A percentile compares a stretch with the other conserved stretches of the same genome.
Evolutionary conservation across 2,113 vertebrate genomes (phyloP).

Genomic region (Ariopsis seemanni): DNA sequence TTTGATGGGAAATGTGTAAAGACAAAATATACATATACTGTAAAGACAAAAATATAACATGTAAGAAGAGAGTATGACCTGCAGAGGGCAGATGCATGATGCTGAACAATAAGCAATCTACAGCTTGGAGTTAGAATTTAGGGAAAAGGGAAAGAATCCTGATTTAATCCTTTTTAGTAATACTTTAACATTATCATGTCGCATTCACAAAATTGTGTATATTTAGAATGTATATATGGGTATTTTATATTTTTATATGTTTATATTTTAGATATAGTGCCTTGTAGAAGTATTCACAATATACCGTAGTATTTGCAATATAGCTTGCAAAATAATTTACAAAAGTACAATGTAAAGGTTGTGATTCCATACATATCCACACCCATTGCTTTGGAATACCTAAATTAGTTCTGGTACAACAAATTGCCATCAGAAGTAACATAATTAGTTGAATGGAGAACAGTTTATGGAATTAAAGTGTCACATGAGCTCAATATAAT

Average conservation of each 20-base stretch:
- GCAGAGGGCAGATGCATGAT: constrained; percentile 33
- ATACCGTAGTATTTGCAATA: background rate
- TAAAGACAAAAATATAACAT: background rate
- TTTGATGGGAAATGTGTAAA: background rate
- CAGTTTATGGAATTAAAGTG: background rate
- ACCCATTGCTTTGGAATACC: background rate
- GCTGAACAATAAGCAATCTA: background rate
- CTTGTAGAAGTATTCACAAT: background rate
- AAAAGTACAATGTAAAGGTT: background rate
- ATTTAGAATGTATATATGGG: background rate
- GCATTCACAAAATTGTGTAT: background rate
- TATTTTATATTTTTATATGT: background rate
- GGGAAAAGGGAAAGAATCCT: background rate
- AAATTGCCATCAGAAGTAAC: background rate
- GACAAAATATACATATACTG: background rate
- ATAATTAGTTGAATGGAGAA: background rate
- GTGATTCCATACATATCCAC: background rate
- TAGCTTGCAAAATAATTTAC: background rate
- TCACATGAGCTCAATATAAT: background rate
- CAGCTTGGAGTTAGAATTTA: background rate
- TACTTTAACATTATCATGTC: background rate
- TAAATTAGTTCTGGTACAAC: background rate
- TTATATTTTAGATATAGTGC: background rate
- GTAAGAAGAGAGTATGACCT: background rate
- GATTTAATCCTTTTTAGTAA: background rate